A percentile compares a stretch with the other conserved stretches of the same genome.
phyloP scores from a whole-genome alignment of 2,797 vertebrate species.

The Megalops cyprinoides region DNA sequence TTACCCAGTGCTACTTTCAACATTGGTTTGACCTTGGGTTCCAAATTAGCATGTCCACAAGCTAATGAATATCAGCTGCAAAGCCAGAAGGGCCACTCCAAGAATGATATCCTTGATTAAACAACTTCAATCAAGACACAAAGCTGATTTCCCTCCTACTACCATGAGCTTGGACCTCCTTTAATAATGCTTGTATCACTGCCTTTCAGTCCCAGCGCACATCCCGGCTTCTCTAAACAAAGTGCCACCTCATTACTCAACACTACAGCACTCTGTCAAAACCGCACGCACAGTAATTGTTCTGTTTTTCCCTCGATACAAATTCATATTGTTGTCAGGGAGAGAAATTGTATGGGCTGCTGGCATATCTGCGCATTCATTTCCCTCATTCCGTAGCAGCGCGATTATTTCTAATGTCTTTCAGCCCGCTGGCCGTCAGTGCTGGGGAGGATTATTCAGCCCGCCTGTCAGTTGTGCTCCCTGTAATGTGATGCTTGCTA shows the following conservation, averaged over 20 bases:
- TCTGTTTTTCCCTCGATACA: conserved; percentile 40
- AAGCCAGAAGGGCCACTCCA: too few relatives aligned
- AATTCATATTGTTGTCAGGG: conserved; percentile 46
- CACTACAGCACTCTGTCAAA: neutral
- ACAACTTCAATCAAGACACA: neutral
- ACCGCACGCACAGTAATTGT: neutral
- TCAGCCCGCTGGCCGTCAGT: neutral
- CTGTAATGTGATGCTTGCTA: conserved; percentile 23
- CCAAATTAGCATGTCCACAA: too few relatives aligned
- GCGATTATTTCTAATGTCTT: neutral
- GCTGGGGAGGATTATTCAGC: neutral
- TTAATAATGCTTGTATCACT: neutral
- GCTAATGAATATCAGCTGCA: too few relatives aligned
- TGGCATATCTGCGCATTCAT: conserved; percentile 7
- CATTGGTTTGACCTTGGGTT: too few relatives aligned
- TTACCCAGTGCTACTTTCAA: too few relatives aligned
- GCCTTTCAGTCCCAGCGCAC: neutral
- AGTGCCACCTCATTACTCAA: conserved; percentile 2
- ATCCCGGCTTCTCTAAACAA: neutral
- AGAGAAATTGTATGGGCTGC: conserved; percentile 32
- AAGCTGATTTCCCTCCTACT: too few relatives aligned
- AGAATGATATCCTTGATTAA: neutral
- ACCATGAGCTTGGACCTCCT: neutral
- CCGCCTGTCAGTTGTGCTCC: neutral
- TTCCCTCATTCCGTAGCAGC: conserved; percentile 19